Evolutionary conservation across 2,113 vertebrate species (phyloP).

Genomic region (Eurystomus gularis): DNA sequence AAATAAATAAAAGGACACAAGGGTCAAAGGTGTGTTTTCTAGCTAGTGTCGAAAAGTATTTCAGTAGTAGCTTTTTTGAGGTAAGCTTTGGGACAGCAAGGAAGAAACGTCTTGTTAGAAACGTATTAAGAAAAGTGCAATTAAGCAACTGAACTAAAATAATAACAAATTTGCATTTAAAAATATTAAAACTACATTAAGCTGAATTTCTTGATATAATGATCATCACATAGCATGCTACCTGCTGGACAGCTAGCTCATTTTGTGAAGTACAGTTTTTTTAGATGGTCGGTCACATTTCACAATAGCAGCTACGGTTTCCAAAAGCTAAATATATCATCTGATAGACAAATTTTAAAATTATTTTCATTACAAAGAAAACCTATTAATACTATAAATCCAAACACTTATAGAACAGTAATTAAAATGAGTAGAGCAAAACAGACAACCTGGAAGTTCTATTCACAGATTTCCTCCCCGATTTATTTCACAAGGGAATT

Average conservation of each 20-base stretch:
- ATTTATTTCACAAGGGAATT: neutral
- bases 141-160: neutral
- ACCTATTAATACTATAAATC: neutral
- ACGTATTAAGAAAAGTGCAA: neutral
- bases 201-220: neutral
- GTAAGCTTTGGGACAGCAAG: neutral
- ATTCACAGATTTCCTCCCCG: neutral
- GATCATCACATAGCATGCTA: neutral
- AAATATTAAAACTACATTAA: neutral
- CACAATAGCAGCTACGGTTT: neutral
- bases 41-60: neutral
- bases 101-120: neutral
- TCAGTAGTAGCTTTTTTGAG: neutral
- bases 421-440: neutral
- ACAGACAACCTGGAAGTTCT: neutral
- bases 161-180: neutral
- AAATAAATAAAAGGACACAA: neutral
- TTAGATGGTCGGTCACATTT: neutral
- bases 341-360: neutral
- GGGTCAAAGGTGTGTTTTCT: neutral
- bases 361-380: neutral
- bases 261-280: neutral
- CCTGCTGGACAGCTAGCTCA: neutral
- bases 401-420: neutral
- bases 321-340: neutral